phyloP scores from a whole-genome alignment of 1,140 invertebrate genomes.

The Apocrypta bakeri region DNA sequence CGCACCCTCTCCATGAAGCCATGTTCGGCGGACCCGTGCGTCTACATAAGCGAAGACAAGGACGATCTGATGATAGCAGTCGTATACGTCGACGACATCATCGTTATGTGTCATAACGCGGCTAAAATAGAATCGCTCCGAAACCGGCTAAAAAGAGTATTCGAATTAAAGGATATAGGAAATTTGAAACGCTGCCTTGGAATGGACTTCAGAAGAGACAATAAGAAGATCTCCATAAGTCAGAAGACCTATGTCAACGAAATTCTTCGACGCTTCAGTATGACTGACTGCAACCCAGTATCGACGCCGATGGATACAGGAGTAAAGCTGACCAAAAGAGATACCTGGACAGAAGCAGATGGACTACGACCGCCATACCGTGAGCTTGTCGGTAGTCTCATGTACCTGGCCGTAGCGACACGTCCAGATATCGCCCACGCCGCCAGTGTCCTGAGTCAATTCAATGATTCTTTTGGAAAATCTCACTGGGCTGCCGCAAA shows the following conservation, averaged over 20 bases:
- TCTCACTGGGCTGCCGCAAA: slow-evolving; percentile 37
- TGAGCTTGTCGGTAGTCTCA: slow-evolving; percentile 43
- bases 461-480: slow-evolving; percentile 13
- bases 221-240: slow-evolving; percentile 19
- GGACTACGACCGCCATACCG: slow-evolving; percentile 34
- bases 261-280: slow-evolving; percentile 52
- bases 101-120: too few species aligned
- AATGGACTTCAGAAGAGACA: slow-evolving; percentile 41
- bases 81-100: too few species aligned
- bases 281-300: slow-evolving; percentile 54
- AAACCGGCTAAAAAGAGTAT: too few species aligned
- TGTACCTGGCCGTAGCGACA: neutral
- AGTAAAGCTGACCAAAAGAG: slow-evolving; percentile 18
- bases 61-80: too few species aligned
- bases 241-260: slow-evolving; percentile 52
- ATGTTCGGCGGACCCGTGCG: neutral
- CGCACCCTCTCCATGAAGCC: too few species aligned
- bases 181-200: slow-evolving; percentile 48
- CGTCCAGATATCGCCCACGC: slow-evolving; percentile 41
- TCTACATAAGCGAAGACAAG: neutral
- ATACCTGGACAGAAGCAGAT: neutral
- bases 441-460: slow-evolving; percentile 38
- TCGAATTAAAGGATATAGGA: too few species aligned
- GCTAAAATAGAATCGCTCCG: too few species aligned
- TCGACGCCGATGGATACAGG: slow-evolving; percentile 50